These are phyloP conservation scores for Cybosia mesomella DNA, from an alignment of 2,888 invertebrate species.

Conservation along the genomic window DNA sequence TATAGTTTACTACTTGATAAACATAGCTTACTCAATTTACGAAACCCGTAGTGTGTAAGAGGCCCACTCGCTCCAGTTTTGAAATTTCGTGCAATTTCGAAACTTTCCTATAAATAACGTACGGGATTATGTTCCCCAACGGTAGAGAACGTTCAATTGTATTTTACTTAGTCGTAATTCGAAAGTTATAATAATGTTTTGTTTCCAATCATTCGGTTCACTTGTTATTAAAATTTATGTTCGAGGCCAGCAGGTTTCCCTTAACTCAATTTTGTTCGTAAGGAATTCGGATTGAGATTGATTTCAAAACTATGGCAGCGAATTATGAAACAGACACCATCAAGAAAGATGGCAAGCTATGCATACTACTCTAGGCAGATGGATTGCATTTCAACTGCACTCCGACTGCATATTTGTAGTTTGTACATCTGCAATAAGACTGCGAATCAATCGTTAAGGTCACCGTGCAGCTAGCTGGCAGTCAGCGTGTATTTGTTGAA, in stretches of 20 bases:
- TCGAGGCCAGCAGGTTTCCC: not conserved
- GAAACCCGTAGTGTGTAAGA: not conserved
- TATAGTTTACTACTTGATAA: too few species aligned
- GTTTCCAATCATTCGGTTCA: not conserved
- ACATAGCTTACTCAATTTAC: not conserved
- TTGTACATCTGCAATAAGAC: too few species aligned
- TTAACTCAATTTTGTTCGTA: not conserved
- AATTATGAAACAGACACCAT: not conserved
- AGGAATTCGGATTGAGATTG: not conserved
- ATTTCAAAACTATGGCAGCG: not conserved
- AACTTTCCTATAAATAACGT: not conserved
- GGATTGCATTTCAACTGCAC: too few species aligned
- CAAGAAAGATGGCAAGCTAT: not conserved
- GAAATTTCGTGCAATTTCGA: not conserved
- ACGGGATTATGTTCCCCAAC: not conserved
- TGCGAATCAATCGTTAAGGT: too few species aligned
- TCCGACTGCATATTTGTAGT: too few species aligned
- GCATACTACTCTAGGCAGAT: too few species aligned
- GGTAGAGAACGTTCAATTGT: not conserved
- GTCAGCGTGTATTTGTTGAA: too few species aligned
- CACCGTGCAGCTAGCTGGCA: too few species aligned
- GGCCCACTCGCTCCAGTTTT: not conserved
- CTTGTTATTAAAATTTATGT: not conserved
- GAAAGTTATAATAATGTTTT: constrained; percentile 4
- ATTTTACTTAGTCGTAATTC: not conserved